Base-by-base conservation (phyloP, 2,113 vertebrate species). In the Daubentonia madagascariensis region DNA sequence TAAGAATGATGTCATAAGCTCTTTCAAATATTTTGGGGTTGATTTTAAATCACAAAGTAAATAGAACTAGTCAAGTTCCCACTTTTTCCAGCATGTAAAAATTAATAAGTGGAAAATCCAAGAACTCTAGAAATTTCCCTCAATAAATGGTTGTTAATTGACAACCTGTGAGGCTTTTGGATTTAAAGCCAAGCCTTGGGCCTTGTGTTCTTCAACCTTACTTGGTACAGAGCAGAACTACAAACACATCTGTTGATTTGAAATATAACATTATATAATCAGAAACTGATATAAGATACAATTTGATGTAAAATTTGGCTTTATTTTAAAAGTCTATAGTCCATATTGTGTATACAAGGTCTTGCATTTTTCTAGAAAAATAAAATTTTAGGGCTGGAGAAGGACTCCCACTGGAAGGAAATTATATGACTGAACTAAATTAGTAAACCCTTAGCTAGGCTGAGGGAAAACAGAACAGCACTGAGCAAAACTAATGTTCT, bases 11-110 rank as follows among this genome's bases (percentile, higher is more conserved):
- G 75, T 68, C 57, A 73, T 65, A 54, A 75, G 25, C 8, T 18
- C 76, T 91, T 94, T 73, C 37, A 93, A 83, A 89, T 89, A 79
- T 83, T 91, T 67, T 35, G 37, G 43, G 43, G n/a, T 89, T 59
- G 72, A 23, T 91, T 97, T 90, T 68, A 83, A 95, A 75, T 75
- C 57, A 10, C 13, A 81, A 90, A 45, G 20, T 59, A 84, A 94
- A 83, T 78, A 23, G 32, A 80, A 86, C 85, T 80, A 80, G 45
- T 94, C 84, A 93, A 85, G 67, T 54, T 83, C n/a, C 61, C 8
- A 93, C 37, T 32, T 91, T 85, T 50, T 88, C 52, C 37, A 85
- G 48, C 4, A 81, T 84, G 22, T 89, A 8, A 86, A 94, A 97
- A 86, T 89, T 68, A 67, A 1, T 81, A 93, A 85, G 30, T 89